Evolutionary conservation across 2,797 vertebrate genomes (phyloP).

Genomic region (Phataginus tricuspis): DNA sequence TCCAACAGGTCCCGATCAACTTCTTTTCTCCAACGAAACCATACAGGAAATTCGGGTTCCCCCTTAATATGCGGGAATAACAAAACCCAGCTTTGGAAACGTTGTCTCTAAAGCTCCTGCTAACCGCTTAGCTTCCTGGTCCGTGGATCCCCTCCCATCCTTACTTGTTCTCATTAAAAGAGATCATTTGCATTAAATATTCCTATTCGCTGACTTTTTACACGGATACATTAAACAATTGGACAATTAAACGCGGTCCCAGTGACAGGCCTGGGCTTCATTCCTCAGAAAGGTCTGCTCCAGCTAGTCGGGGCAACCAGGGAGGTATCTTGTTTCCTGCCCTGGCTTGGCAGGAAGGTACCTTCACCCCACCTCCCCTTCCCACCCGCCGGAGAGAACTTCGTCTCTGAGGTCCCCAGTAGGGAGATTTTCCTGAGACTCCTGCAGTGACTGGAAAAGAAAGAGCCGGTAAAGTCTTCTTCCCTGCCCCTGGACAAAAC

Average conservation of each 20-base stretch:
- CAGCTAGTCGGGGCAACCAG: not conserved
- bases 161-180: not conserved
- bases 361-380: too few species aligned
- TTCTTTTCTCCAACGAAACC: not conserved
- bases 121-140: not conserved
- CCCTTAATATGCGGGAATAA: rapidly evolving
- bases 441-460: not conserved
- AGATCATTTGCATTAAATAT: not conserved
- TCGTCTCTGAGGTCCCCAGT: rapidly evolving
- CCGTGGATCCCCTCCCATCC: not conserved
- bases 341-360: not conserved
- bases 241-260: not conserved
- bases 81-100: not conserved
- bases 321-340: not conserved
- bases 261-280: not conserved
- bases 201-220: not conserved
- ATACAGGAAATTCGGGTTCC: not conserved
- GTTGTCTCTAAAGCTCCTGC: not conserved
- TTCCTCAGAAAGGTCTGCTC: not conserved
- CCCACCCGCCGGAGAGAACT: not conserved
- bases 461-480: not conserved
- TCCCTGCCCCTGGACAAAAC: not conserved
- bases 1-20: not conserved
- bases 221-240: not conserved
- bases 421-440: not conserved